phyloP scores from a whole-genome alignment of 1,140 invertebrate species.

The Hormaphis cornu region DNA sequence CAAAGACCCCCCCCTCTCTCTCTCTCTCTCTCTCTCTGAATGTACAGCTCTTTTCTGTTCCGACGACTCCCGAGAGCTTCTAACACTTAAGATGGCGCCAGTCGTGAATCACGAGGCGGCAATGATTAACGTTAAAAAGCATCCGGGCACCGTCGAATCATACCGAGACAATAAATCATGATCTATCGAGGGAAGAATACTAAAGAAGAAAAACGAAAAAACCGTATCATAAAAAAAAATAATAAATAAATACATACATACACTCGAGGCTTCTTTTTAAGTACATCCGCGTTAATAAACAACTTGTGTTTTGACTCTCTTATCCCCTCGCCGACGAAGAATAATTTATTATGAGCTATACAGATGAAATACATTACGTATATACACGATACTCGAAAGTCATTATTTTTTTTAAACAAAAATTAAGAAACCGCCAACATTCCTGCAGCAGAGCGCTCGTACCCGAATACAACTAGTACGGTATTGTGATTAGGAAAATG shows the following conservation, averaged over 20 bases:
- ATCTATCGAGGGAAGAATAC: conserved; percentile 6
- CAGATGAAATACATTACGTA: background rate
- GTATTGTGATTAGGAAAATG: too few relatives aligned
- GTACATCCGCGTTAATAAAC: conserved; percentile 24
- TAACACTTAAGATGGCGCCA: conserved; percentile 31
- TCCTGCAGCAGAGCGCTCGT: too few relatives aligned
- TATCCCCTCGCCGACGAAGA: background rate
- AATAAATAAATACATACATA: conserved; percentile 13
- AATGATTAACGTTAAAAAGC: conserved; percentile 32
- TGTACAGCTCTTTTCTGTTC: background rate
- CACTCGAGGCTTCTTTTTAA: conserved; percentile 9
- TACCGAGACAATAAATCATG: conserved; percentile 27
- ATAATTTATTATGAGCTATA: conserved; percentile 8
- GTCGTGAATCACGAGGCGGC: conserved; percentile 29
- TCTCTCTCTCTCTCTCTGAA: too few relatives aligned
- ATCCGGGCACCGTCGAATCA: conserved; percentile 29
- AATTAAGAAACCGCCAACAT: too few relatives aligned
- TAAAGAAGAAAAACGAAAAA: background rate
- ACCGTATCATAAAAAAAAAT: conserved; percentile 3
- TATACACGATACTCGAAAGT: too few relatives aligned
- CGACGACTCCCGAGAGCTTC: conserved; percentile 16
- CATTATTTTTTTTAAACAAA: too few relatives aligned
- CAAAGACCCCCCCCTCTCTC: background rate
- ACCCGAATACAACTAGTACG: too few relatives aligned
- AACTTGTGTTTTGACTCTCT: conserved; percentile 25